A percentile compares a stretch with the other conserved stretches of the same genome.
phyloP scores from a whole-genome alignment of 2,113 vertebrate species.

The Osmerus eperlanus region DNA sequence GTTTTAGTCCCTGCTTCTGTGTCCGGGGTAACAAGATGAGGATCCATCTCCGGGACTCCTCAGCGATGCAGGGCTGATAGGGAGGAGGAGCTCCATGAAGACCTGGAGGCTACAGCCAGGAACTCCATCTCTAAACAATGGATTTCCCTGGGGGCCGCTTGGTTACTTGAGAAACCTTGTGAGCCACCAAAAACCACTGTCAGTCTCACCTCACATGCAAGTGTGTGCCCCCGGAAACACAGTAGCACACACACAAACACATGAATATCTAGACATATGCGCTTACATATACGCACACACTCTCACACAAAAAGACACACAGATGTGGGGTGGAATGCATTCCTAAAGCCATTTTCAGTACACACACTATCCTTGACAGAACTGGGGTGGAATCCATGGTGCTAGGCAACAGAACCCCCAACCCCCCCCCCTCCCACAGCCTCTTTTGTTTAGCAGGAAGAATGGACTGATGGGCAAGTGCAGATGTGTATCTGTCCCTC shows the following conservation, averaged over 20 bases:
- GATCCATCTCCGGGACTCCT: background rate
- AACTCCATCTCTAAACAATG: background rate
- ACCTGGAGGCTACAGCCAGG: too few relatives aligned
- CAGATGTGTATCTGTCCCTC: background rate
- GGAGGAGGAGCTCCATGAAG: background rate
- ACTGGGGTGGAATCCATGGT: constrained; percentile 1
- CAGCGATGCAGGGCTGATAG: background rate
- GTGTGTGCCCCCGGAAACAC: too few relatives aligned
- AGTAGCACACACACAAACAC: background rate
- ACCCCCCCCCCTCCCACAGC: background rate
- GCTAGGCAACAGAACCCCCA: background rate
- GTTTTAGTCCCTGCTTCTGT: background rate
- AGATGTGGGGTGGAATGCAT: background rate
- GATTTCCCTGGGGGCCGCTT: background rate
- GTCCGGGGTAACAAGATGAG: background rate
- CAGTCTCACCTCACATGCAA: background rate
- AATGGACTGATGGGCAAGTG: background rate
- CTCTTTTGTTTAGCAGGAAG: constrained; percentile 2
- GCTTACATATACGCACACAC: background rate
- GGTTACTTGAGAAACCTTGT: background rate
- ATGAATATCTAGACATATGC: background rate
- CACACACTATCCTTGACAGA: background rate
- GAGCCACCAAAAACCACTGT: background rate
- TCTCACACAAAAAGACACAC: background rate
- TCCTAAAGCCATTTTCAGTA: background rate